Conservation (phyloP, 2,888 invertebrate species). For the Dynastes tityus region DNA sequence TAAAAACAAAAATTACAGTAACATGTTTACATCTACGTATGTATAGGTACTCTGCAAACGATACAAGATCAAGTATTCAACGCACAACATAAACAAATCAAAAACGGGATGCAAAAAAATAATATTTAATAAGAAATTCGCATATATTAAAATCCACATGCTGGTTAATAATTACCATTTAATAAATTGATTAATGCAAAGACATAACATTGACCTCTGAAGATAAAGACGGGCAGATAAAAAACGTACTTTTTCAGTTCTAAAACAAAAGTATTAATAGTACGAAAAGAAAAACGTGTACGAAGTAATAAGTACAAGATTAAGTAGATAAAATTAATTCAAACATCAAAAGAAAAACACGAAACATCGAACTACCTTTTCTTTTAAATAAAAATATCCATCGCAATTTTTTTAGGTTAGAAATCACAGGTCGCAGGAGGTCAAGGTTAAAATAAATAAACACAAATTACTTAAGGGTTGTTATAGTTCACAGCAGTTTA, state of each 20-base stretch:
- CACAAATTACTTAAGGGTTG: constrained; percentile 59
- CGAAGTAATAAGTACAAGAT: constrained; percentile 17
- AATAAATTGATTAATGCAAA: constrained; percentile 42
- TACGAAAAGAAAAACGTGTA: constrained; percentile 24
- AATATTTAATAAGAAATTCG: constrained; percentile 30
- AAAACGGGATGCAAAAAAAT: constrained; percentile 36
- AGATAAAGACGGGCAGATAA: constrained; percentile 22
- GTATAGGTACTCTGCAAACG: constrained; percentile 1
- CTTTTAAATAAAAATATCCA: constrained; percentile 58
- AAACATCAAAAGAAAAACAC: constrained; percentile 54
- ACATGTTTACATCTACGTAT: constrained; percentile 3
- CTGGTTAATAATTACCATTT: constrained; percentile 42
- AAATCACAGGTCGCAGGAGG: constrained; percentile 61
- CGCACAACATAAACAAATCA: constrained; percentile 13
- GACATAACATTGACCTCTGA: constrained; percentile 16
- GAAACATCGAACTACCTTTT: constrained; percentile 63
- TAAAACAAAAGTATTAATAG: constrained; percentile 20
- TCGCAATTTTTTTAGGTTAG: constrained; percentile 62
- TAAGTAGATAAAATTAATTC: constrained; percentile 36
- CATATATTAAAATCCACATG: constrained; percentile 45
- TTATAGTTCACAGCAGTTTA: constrained; percentile 54
- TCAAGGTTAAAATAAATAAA: constrained; percentile 63
- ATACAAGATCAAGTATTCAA: constrained; percentile 22
- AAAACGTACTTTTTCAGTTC: constrained; percentile 28
- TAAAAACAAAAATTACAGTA: not conserved